phyloP scores from a whole-genome alignment of 2,113 vertebrate genomes.

The Pollachius pollachius region DNA sequence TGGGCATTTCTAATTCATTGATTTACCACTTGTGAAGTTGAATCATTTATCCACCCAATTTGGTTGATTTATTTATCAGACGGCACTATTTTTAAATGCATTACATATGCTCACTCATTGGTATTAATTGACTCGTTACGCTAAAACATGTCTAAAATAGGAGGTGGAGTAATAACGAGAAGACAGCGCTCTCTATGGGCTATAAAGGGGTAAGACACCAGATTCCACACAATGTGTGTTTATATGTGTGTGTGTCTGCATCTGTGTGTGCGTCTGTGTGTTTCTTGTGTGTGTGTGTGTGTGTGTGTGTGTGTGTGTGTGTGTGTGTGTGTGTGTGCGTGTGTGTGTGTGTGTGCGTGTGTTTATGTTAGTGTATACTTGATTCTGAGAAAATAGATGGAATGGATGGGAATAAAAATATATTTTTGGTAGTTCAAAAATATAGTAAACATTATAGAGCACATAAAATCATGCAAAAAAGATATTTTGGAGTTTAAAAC shows the following conservation, averaged over 20 bases:
- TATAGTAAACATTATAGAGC: background rate
- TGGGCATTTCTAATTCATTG: too few species aligned
- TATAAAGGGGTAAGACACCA: background rate
- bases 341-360: background rate
- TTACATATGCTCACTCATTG: constrained; percentile 64
- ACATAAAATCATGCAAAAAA: background rate
- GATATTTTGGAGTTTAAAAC: constrained; percentile 6
- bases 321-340: too few species aligned
- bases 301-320: background rate
- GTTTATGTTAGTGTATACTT: background rate
- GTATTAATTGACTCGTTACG: constrained; percentile 71
- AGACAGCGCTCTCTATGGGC: constrained; percentile 71
- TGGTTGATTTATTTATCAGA: constrained; percentile 63
- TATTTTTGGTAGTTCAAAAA: too few species aligned
- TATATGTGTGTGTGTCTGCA: background rate
- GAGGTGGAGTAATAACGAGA: constrained; percentile 30
- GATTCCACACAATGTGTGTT: constrained; percentile 49
- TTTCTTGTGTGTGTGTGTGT: background rate
- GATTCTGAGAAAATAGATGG: background rate
- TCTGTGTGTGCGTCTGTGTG: constrained; percentile 27
- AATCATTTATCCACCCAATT: constrained; percentile 41
- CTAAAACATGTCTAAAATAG: constrained; percentile 32
- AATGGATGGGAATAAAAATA: background rate
- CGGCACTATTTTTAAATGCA: constrained; percentile 62
- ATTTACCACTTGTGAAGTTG: too few species aligned